Evolutionary conservation across 2,888 invertebrate genomes (phyloP).

Genomic region (Acanthosoma haemorrhoidale): DNA sequence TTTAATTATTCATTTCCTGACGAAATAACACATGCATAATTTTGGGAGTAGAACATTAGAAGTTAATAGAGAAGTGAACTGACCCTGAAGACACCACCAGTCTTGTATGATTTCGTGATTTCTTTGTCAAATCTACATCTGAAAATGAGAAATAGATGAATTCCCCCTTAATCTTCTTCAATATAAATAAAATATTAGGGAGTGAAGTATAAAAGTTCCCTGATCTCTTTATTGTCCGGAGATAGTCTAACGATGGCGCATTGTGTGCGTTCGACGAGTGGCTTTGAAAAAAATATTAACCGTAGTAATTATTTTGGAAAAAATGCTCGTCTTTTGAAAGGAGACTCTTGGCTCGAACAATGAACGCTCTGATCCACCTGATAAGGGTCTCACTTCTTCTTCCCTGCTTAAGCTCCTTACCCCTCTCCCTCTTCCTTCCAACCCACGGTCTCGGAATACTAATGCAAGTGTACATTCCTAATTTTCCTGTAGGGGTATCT

Average conservation of each 20-base stretch:
- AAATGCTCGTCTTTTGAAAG: not conserved
- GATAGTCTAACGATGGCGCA: constrained; percentile 1
- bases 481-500: constrained; percentile 17
- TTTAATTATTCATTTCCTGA: too few species aligned
- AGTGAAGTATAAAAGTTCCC: not conserved
- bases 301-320: constrained; percentile 18
- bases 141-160: too few species aligned
- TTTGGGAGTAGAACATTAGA: too few species aligned
- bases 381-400: not conserved
- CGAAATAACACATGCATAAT: too few species aligned
- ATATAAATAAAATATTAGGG: not conserved
- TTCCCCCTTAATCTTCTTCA: too few species aligned
- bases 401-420: constrained; percentile 7
- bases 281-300: constrained; percentile 24
- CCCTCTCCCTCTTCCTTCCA: not conserved
- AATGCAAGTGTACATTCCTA: constrained; percentile 15
- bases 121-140: too few species aligned
- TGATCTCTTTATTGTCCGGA: not conserved
- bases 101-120: too few species aligned
- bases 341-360: not conserved
- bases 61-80: too few species aligned
- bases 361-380: not conserved
- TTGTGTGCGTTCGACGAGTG: not conserved
- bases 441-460: not conserved
- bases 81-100: too few species aligned